Conservation (phyloP, 2,888 invertebrate genomes). For the Crocallis elinguaria region DNA sequence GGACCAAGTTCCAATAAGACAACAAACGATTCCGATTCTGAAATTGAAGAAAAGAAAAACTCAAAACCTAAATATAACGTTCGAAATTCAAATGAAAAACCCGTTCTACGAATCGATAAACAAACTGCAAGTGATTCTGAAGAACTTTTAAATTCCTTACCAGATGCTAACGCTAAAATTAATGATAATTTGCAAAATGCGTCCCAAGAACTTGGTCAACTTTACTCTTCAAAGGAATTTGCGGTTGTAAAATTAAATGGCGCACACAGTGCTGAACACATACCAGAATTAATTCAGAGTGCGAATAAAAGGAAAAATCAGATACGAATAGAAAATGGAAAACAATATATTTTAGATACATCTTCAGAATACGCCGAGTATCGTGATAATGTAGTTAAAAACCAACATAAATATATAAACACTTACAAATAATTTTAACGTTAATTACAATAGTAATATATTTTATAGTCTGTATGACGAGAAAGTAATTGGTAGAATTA, state of each 20-base stretch:
- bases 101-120: background rate
- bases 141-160: background rate
- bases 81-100: slow-evolving; percentile 1
- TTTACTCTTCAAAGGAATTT: slow-evolving; percentile 13
- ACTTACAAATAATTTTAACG: slow-evolving; percentile 8
- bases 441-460: no score
- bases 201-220: background rate
- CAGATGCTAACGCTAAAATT: background rate
- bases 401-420: slow-evolving; percentile 17
- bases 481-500: no score
- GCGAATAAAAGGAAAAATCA: slow-evolving; percentile 3
- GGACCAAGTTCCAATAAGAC: background rate
- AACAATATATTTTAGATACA: slow-evolving; percentile 36
- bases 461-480: no score
- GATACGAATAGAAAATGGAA: slow-evolving; percentile 42
- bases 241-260: slow-evolving; percentile 12
- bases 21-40: background rate
- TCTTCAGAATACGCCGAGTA: slow-evolving; percentile 55
- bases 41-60: background rate
- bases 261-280: slow-evolving; percentile 1
- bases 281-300: background rate
- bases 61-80: background rate
- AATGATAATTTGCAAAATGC: slow-evolving; percentile 1
- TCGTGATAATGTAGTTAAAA: slow-evolving; percentile 36
- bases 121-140: background rate